Conservation (phyloP, 2,113 vertebrate species). For the Pseudolaguvia tuberculata region DNA sequence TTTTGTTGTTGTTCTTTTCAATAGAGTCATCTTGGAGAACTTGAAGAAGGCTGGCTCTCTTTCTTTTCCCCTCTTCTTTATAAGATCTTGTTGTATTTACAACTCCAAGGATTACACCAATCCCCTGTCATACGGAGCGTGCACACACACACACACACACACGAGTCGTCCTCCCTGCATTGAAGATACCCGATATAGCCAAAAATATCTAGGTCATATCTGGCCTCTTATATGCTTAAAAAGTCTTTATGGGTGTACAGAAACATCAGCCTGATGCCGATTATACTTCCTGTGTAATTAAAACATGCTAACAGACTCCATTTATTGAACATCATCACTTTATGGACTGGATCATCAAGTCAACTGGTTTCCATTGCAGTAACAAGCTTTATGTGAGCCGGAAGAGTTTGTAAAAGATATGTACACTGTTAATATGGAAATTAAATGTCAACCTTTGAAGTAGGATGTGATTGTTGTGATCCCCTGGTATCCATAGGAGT, state of each 20-base stretch:
- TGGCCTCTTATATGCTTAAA: conserved; percentile 23
- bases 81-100: conserved; percentile 47
- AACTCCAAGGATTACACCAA: conserved; percentile 55
- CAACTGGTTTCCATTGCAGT: conserved; percentile 30
- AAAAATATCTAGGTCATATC: conserved; percentile 19
- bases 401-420: conserved; percentile 40
- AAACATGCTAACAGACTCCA: conserved; percentile 33
- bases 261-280: conserved; percentile 43
- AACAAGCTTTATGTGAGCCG: conserved; percentile 43
- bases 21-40: conserved; percentile 27
- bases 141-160: conserved; percentile 55
- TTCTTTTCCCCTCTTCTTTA: conserved; percentile 27
- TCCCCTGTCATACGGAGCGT: conserved; percentile 50
- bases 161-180: conserved; percentile 19
- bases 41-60: conserved; percentile 41
- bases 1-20: conserved; percentile 19
- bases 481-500: neutral
- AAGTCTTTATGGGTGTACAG: conserved; percentile 34
- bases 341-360: conserved; percentile 29
- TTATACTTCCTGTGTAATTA: conserved; percentile 39
- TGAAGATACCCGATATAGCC: conserved; percentile 34
- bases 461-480: conserved; percentile 27
- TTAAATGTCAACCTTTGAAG: conserved; percentile 58
- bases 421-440: conserved; percentile 47
- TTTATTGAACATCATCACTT: conserved; percentile 30